Percentiles rank a stretch among this genome's conserved stretches.
These are phyloP conservation scores for Sphaerophoria rueppellii DNA, from an alignment of 2,888 invertebrate genomes.

Conservation along the genomic window DNA sequence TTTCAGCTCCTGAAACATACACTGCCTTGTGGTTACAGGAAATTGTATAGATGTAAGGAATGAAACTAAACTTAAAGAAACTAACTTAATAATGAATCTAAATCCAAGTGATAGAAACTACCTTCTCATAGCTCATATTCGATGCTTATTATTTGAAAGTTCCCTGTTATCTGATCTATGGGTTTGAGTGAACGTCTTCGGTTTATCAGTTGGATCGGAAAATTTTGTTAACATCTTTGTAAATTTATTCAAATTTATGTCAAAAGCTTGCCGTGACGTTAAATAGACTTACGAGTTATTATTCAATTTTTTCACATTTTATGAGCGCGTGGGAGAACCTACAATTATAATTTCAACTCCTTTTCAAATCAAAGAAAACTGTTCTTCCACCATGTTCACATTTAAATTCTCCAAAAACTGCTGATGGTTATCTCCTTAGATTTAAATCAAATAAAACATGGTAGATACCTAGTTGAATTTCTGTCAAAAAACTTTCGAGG, in stretches of 20 bases:
- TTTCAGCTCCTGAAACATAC: too few relatives aligned
- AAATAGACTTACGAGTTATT: slow-evolving; percentile 13
- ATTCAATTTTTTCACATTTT: slow-evolving; percentile 8
- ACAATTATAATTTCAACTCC: slow-evolving; percentile 33
- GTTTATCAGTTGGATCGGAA: slow-evolving; percentile 37
- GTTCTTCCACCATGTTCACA: too few relatives aligned
- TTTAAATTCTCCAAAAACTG: slow-evolving; percentile 20
- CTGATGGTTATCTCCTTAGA: slow-evolving; percentile 1
- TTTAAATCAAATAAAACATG: slow-evolving; percentile 11
- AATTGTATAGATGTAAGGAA: too few relatives aligned
- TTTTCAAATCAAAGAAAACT: slow-evolving; percentile 12
- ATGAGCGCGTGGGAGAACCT: neutral
- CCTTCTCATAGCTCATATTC: too few relatives aligned
- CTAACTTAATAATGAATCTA: too few relatives aligned
- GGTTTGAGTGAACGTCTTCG: slow-evolving; percentile 13
- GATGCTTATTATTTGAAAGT: too few relatives aligned
- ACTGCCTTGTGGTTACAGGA: too few relatives aligned
- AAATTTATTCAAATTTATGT: slow-evolving; percentile 59
- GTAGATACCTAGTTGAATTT: slow-evolving; percentile 12
- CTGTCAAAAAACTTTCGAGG: neutral
- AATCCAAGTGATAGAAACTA: too few relatives aligned
- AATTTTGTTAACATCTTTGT: slow-evolving; percentile 53
- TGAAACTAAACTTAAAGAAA: too few relatives aligned
- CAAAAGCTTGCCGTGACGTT: slow-evolving; percentile 41
- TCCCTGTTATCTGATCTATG: neutral